Conservation (phyloP, 2,888 invertebrate species). For the Rhorus exstirpatorius region DNA sequence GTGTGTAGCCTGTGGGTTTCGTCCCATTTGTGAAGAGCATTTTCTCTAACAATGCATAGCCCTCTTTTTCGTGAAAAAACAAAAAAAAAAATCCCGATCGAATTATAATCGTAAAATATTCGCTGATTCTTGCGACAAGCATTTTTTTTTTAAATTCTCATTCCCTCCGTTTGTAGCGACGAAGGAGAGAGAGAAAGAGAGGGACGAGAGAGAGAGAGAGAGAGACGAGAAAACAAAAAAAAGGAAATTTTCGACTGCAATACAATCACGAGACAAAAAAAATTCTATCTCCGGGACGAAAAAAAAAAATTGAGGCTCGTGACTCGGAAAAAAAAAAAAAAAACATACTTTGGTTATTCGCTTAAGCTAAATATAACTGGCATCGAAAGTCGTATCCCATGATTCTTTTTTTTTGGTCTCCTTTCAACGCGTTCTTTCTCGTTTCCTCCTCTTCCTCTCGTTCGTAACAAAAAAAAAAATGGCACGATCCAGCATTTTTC, state of each 20-base stretch:
- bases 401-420: slow-evolving; percentile 26
- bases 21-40: slow-evolving; percentile 36
- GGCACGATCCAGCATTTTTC: slow-evolving; percentile 63
- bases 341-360: slow-evolving; percentile 67
- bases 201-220: slow-evolving; percentile 5
- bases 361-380: slow-evolving; percentile 68
- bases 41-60: slow-evolving; percentile 48
- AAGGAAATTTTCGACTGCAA: slow-evolving; percentile 8
- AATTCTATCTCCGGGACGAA: slow-evolving; percentile 3
- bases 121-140: slow-evolving; percentile 49
- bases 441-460: slow-evolving; percentile 39
- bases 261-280: slow-evolving; percentile 45
- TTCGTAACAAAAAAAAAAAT: slow-evolving; percentile 59
- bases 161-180: slow-evolving; percentile 30
- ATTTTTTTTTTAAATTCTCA: slow-evolving; percentile 32
- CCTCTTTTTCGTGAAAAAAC: slow-evolving; percentile 62
- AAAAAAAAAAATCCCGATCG: slow-evolving; percentile 52
- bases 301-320: background rate
- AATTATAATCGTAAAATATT: slow-evolving; percentile 24
- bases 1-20: too few species aligned
- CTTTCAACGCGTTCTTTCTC: background rate
- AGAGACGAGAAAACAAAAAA: background rate
- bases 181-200: slow-evolving; percentile 17
- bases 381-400: slow-evolving; percentile 56
- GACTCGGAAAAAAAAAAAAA: slow-evolving; percentile 33